Percentiles rank a stretch among this genome's conserved stretches.
Conservation (phyloP, 1,140 invertebrate species). For the Euura lappo region DNA sequence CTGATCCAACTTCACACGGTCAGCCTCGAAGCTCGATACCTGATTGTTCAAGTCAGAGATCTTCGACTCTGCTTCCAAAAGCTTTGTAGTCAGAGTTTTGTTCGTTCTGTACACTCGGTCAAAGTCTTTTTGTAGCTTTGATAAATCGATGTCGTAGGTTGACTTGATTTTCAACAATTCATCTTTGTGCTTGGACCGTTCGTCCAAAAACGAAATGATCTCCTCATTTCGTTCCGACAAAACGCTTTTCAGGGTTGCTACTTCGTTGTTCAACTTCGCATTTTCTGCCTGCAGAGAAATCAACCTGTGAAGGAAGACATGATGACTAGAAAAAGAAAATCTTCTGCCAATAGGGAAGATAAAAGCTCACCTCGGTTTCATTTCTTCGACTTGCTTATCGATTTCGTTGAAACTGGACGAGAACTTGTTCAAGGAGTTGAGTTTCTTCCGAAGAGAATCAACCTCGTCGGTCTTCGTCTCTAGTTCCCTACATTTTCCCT, state of each 20-base stretch:
- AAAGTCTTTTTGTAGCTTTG: slow-evolving; percentile 12
- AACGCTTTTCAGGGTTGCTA: slow-evolving; percentile 16
- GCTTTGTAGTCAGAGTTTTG: slow-evolving; percentile 17
- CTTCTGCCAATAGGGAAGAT: background rate
- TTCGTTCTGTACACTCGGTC: slow-evolving; percentile 3
- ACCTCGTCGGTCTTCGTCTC: background rate
- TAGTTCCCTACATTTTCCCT: background rate
- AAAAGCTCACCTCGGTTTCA: background rate
- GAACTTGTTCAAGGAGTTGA: background rate
- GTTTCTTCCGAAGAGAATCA: background rate
- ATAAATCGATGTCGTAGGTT: slow-evolving; percentile 5
- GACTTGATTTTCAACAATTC: slow-evolving; percentile 11
- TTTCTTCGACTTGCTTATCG: background rate
- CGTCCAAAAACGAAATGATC: slow-evolving; percentile 17
- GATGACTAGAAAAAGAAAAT: background rate
- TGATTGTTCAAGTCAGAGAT: slow-evolving; percentile 24
- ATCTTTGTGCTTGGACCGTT: slow-evolving; percentile 10
- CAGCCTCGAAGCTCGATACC: slow-evolving; percentile 23
- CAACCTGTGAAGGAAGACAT: slow-evolving; percentile 22
- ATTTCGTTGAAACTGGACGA: background rate
- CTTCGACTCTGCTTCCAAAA: slow-evolving; percentile 20
- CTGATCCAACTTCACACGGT: slow-evolving; percentile 23
- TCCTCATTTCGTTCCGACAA: slow-evolving; percentile 19
- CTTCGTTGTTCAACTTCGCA: slow-evolving; percentile 17
- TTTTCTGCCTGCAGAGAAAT: slow-evolving; percentile 24